Conservation (phyloP, 2,888 invertebrate genomes). For the Dexiosoma caninum region DNA sequence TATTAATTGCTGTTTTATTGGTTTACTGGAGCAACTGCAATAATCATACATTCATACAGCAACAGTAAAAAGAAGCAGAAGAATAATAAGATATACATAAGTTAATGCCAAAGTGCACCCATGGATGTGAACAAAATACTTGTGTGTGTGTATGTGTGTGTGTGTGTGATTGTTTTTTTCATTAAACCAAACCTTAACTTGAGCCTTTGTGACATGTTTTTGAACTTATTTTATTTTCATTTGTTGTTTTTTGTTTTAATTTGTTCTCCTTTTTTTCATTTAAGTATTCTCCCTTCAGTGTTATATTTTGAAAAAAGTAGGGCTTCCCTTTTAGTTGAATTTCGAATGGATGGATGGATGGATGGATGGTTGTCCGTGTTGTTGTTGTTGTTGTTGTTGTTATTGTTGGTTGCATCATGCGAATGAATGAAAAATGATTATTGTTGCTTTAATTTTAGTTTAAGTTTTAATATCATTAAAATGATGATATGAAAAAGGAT, state of each 20-base stretch:
- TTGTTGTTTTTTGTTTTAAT: neutral
- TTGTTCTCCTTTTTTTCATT: conserved; percentile 14
- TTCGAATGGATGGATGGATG: neutral
- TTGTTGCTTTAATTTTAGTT: conserved; percentile 38
- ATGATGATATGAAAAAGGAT: conserved; percentile 56
- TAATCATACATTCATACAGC: neutral
- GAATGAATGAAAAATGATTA: conserved; percentile 36
- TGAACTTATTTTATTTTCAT: conserved; percentile 14
- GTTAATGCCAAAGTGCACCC: too few species aligned
- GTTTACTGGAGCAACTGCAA: conserved; percentile 56
- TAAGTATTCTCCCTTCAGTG: neutral
- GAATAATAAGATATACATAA: too few species aligned
- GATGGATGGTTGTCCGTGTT: neutral
- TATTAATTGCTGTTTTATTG: conserved; percentile 64
- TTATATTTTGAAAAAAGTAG: conserved; percentile 11
- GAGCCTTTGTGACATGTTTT: conserved; percentile 53
- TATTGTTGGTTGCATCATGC: conserved; percentile 16
- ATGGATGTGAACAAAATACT: too few species aligned
- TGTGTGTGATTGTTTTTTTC: neutral
- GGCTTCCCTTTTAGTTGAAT: conserved; percentile 28
- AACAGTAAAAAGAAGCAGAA: neutral
- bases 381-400: too few species aligned
- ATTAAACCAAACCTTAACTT: conserved; percentile 46
- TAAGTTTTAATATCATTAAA: conserved; percentile 29
- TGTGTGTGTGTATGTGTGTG: neutral